Conservation (phyloP, 2,797 vertebrate species). For the Nasua narica region DNA sequence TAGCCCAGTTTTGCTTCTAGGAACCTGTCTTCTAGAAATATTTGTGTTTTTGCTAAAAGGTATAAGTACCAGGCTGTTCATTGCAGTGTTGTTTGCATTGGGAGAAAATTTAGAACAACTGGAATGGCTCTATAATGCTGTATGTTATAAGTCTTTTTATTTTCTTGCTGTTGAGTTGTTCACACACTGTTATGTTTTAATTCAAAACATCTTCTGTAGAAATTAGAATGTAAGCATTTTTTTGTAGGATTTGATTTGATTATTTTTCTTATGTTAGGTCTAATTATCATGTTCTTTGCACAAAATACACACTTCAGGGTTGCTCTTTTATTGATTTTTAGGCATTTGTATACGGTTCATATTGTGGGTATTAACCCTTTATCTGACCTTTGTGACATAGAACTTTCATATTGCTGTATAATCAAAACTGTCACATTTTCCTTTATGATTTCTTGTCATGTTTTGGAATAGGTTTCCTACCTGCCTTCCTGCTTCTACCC, state of each 20-base stretch:
- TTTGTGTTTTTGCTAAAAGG: constrained; percentile 22
- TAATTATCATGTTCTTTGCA: background rate
- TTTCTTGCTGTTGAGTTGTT: background rate
- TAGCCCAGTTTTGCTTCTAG: background rate
- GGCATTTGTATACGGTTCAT: background rate
- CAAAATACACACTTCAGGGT: background rate
- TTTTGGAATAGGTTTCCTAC: background rate
- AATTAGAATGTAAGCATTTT: background rate
- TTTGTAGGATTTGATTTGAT: background rate
- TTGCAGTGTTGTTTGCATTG: background rate
- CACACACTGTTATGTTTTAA: constrained; percentile 13
- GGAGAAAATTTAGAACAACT: background rate
- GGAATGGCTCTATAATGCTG: background rate
- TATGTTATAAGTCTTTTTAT: background rate
- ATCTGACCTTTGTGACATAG: background rate
- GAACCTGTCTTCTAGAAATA: constrained; percentile 28
- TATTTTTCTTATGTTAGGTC: background rate
- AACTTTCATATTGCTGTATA: background rate
- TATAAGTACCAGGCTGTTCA: background rate
- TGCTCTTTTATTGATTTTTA: background rate
- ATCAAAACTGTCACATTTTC: background rate
- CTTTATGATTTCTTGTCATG: background rate
- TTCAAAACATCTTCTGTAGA: background rate
- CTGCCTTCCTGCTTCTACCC: background rate
- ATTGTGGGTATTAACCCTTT: background rate